These are phyloP conservation scores for Meloe dianella DNA, from an alignment of 2,888 invertebrate genomes.

Conservation along the genomic window DNA sequence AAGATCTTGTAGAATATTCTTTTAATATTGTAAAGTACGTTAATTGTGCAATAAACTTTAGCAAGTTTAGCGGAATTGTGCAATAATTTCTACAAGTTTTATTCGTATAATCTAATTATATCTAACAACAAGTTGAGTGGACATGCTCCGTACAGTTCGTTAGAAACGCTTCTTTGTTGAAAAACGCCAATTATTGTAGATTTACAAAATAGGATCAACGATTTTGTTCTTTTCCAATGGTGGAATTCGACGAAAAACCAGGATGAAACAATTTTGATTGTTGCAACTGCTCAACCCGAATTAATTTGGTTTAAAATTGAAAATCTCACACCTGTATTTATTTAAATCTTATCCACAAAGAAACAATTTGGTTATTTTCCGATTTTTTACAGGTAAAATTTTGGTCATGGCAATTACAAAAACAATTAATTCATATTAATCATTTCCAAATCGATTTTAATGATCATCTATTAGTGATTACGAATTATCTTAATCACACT, in stretches of 20 bases:
- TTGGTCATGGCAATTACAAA: slow-evolving; percentile 36
- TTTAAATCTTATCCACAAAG: neutral
- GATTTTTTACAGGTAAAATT: slow-evolving; percentile 35
- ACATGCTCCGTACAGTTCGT: neutral
- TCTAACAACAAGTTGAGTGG: too few relatives aligned
- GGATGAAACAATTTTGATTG: slow-evolving; percentile 17
- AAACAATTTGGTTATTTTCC: slow-evolving; percentile 10
- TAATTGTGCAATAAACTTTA: too few relatives aligned
- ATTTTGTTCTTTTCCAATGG: neutral
- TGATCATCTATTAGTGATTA: slow-evolving; percentile 47
- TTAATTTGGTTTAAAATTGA: slow-evolving; percentile 8
- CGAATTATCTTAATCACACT: slow-evolving; percentile 34
- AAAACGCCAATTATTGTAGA: neutral
- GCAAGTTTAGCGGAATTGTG: too few relatives aligned
- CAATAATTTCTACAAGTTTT: too few relatives aligned
- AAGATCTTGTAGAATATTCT: too few relatives aligned
- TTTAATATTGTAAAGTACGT: too few relatives aligned
- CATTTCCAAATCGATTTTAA: slow-evolving; percentile 42
- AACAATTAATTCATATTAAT: slow-evolving; percentile 41
- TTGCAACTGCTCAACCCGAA: slow-evolving; percentile 15
- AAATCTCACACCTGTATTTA: neutral
- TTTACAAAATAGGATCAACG: neutral
- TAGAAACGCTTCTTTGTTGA: neutral
- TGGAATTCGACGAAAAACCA: neutral
- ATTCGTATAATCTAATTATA: too few relatives aligned